These are phyloP conservation scores for Nomada goodeniana DNA, from an alignment of 2,888 invertebrate genomes.

Conservation along the genomic window DNA sequence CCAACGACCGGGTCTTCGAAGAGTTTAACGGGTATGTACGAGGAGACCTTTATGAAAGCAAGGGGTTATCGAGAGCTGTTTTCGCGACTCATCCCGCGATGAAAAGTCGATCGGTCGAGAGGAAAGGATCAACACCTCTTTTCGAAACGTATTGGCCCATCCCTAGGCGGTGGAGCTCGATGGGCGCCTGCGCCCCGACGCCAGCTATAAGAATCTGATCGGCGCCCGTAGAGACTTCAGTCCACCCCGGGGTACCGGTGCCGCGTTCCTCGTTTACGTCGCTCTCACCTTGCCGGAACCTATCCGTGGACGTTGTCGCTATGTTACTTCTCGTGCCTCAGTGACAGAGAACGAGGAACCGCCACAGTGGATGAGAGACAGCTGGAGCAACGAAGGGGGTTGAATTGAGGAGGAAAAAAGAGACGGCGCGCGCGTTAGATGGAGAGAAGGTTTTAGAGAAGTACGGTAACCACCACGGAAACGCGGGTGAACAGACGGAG, in stretches of 20 bases:
- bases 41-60: not conserved
- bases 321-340: slow-evolving; percentile 61
- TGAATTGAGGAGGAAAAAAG: not conserved
- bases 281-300: slow-evolving; percentile 2
- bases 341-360: slow-evolving; percentile 44
- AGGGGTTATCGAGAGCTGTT: slow-evolving; percentile 40
- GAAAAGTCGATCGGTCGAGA: slow-evolving; percentile 67
- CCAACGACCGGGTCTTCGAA: not conserved
- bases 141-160: slow-evolving; percentile 64
- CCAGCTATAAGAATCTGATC: slow-evolving; percentile 68
- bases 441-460: slow-evolving; percentile 1
- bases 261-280: slow-evolving; percentile 46
- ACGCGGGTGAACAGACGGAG: not conserved
- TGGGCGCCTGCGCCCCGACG: slow-evolving; percentile 62
- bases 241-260: slow-evolving; percentile 76
- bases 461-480: not conserved
- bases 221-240: slow-evolving; percentile 72
- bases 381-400: slow-evolving; percentile 8
- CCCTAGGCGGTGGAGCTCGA: slow-evolving; percentile 56
- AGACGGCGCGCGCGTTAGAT: not conserved
- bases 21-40: not conserved
- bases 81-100: slow-evolving; percentile 51
- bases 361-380: slow-evolving; percentile 13
- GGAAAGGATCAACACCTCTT: slow-evolving; percentile 68
- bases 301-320: slow-evolving; percentile 43